These are phyloP conservation scores for Gastrophryne carolinensis DNA, from an alignment of 2,797 vertebrate species.

Conservation along the genomic window DNA sequence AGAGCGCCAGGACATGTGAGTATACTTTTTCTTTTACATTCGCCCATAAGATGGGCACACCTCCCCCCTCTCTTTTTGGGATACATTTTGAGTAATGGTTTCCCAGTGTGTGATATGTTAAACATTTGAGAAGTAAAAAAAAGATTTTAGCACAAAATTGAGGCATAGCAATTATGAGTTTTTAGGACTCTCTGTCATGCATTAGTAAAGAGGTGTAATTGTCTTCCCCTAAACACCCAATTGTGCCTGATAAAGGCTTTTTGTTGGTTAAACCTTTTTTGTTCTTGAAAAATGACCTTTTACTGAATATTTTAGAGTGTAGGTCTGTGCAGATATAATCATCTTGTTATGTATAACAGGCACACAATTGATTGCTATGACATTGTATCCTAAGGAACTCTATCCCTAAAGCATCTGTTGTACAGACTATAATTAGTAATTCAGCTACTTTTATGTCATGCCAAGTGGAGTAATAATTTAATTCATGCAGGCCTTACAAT, in stretches of 20 bases:
- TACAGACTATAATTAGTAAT: conserved; percentile 25
- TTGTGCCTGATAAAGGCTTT: background rate
- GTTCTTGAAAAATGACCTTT: conserved; percentile 14
- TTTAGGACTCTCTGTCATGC: too few species aligned
- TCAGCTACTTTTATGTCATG: conserved; percentile 35
- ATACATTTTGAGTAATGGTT: too few species aligned
- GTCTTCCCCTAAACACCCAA: conserved; percentile 37
- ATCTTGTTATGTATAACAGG: conserved; percentile 3
- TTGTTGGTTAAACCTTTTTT: background rate
- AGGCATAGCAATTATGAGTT: too few species aligned
- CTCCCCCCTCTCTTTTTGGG: too few species aligned
- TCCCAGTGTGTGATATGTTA: too few species aligned
- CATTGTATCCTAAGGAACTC: conserved; percentile 15
- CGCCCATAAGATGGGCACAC: too few species aligned
- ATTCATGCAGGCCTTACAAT: conserved; percentile 4
- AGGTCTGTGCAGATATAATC: background rate
- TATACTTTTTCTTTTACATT: too few species aligned
- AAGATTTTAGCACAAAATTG: too few species aligned
- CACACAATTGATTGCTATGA: conserved; percentile 1
- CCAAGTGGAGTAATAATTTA: conserved; percentile 29
- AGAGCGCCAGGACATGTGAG: too few species aligned
- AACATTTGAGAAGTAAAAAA: too few species aligned
- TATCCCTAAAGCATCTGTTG: conserved; percentile 37
- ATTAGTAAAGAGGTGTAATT: conserved; percentile 46
- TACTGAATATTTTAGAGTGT: background rate